Evolutionary conservation across 2,113 vertebrate genomes (phyloP).

Genomic region (Gallinago paraguaiae): DNA sequence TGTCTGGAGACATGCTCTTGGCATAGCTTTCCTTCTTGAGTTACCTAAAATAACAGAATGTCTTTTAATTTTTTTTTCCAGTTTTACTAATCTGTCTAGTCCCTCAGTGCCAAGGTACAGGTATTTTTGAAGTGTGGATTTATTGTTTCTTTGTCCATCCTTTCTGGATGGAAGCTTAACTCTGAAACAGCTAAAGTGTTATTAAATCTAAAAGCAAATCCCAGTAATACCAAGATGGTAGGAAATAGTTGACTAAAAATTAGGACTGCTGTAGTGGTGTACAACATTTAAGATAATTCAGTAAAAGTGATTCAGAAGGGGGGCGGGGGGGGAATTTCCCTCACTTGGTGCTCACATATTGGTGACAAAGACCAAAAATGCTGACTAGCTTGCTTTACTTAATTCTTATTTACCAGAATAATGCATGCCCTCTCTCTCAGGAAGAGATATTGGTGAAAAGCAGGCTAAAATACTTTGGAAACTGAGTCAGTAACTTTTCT

Average conservation of each 20-base stretch:
- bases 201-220: not conserved
- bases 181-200: not conserved
- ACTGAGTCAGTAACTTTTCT: not conserved
- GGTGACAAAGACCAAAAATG: not conserved
- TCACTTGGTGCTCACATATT: not conserved
- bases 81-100: not conserved
- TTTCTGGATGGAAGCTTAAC: not conserved
- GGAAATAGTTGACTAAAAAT: not conserved
- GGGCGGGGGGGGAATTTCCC: not conserved
- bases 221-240: not conserved
- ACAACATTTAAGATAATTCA: not conserved
- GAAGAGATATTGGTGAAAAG: not conserved
- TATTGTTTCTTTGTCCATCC: not conserved
- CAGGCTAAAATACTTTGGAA: not conserved
- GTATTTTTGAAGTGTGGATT: not conserved
- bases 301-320: not conserved
- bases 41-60: conserved; percentile 27
- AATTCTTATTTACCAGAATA: not conserved
- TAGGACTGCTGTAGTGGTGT: not conserved
- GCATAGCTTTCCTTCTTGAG: not conserved
- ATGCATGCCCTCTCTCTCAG: not conserved
- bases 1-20: conserved; percentile 29
- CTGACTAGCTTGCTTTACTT: not conserved
- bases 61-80: not conserved
- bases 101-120: not conserved